Base-by-base conservation (phyloP, 1,140 invertebrate species). In the Teleogryllus occipitalis region DNA sequence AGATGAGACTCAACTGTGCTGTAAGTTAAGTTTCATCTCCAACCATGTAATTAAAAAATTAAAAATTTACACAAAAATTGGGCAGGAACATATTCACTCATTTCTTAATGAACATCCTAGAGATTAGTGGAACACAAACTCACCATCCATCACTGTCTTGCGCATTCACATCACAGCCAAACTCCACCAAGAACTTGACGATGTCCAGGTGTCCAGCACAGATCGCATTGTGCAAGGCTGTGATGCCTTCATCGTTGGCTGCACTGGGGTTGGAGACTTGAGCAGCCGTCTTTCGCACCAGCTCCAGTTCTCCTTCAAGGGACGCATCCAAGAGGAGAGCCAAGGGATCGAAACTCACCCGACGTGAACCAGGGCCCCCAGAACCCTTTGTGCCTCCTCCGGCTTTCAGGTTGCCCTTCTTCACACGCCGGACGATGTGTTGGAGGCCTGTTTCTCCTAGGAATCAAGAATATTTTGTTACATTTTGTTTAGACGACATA, bases 171-270 rank as follows among this genome's bases (percentile, higher is more conserved):
- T 99, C 98, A 88, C 97, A 98, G 72, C 98, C 97, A 86, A 97
- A 95, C 86, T 98, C 96, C 49, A 99, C 97, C 15, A 99, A 91
- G 86, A 98, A 99, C 88, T 96, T 96, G 82, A 99, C 97, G 84
- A 99, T 99, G 84, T 99, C 97, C 83, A 98, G 92, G 87, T 99
- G 98, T 39, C 98, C 97, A 7, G 98, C 98, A 88, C 98, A 99
- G 84, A 99, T 99, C 82, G 98, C 98, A 88, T 99, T 99, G 87
- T 99, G 98, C 76, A 99, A 89, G 48, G 98, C 98, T 5, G 98
- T 99, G 82, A 99, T 99, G 8, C 87, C 98, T 93, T 92, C 99
- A 91, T 92, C 97, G 87, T 99, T 99, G 21, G 97, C 94, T n/a
- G 95, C 94, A 86, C 96, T 98, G 39, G 96, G 95, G 90, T 98